These are phyloP conservation scores for Microdon myrmicae DNA, from an alignment of 2,888 invertebrate genomes.

Conservation along the genomic window DNA sequence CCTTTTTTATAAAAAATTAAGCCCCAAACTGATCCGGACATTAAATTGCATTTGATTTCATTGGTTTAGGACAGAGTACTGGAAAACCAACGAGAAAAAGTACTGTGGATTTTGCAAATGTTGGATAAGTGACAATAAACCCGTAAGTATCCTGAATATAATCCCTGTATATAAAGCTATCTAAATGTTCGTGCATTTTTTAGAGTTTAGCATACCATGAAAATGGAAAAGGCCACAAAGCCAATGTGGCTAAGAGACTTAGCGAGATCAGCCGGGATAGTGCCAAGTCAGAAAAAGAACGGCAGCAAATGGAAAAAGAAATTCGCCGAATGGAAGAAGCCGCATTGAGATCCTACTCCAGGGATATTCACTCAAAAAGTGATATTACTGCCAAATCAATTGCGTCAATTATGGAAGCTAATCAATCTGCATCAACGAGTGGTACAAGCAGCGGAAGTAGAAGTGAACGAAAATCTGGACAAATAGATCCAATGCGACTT, in stretches of 20 bases:
- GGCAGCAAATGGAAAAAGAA: constrained; percentile 80
- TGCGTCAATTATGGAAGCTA: constrained; percentile 58
- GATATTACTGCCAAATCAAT: constrained; percentile 64
- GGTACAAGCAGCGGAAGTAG: constrained; percentile 10
- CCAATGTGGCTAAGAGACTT: constrained; percentile 88
- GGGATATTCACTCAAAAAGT: constrained; percentile 74
- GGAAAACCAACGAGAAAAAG: constrained; percentile 95
- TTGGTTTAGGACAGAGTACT: constrained; percentile 86
- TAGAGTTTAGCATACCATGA: constrained; percentile 96
- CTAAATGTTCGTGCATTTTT: constrained; percentile 4
- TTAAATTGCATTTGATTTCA: no score
- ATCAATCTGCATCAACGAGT: constrained; percentile 16
- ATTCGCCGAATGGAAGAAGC: constrained; percentile 91
- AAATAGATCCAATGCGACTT: constrained; percentile 64
- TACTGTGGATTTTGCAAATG: constrained; percentile 98
- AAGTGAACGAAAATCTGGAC: constrained; percentile 36
- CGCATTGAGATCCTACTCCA: constrained; percentile 87
- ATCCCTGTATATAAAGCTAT: background rate
- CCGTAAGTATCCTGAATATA: constrained; percentile 69
- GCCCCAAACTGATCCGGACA: no score
- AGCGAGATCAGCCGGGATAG: constrained; percentile 86
- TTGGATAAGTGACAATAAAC: constrained; percentile 98
- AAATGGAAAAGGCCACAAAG: constrained; percentile 90
- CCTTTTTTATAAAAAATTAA: no score
- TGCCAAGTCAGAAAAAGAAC: constrained; percentile 80